Evolutionary conservation across 1,140 invertebrate species (phyloP).

Genomic region (Brachionus paranguensis): DNA sequence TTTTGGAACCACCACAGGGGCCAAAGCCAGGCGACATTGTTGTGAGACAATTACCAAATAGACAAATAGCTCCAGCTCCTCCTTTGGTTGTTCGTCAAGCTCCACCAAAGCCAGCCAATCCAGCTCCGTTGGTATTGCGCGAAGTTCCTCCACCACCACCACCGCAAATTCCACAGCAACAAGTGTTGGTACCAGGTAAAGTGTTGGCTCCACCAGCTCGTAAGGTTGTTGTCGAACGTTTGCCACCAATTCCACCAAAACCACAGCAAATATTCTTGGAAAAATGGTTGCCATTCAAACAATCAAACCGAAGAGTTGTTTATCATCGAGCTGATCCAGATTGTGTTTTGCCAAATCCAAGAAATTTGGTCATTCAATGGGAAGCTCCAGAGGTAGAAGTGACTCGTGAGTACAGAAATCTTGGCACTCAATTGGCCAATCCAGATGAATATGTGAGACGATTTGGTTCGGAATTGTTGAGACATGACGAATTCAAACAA

Average conservation of each 20-base stretch:
- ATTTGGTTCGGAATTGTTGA: not conserved
- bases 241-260: constrained; percentile 29
- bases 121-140: constrained; percentile 34
- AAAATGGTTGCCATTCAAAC: constrained; percentile 39
- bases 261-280: constrained; percentile 33
- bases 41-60: not conserved
- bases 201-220: constrained; percentile 4
- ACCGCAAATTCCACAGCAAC: not conserved
- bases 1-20: constrained; percentile 13
- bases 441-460: constrained; percentile 26
- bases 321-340: not conserved
- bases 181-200: not conserved
- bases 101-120: not conserved
- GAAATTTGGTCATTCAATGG: constrained; percentile 38
- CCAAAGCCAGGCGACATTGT: constrained; percentile 15
- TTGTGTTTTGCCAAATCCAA: not conserved
- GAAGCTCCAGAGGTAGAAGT: constrained; percentile 25
- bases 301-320: constrained; percentile 3
- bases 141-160: constrained; percentile 33
- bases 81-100: constrained; percentile 26
- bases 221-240: constrained; percentile 36
- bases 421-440: constrained; percentile 11
- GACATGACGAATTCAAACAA: constrained; percentile 16
- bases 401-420: not conserved
- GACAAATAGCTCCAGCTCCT: constrained; percentile 3